Base-by-base conservation (phyloP, 2,888 invertebrate species). In the Congeria kusceri region DNA sequence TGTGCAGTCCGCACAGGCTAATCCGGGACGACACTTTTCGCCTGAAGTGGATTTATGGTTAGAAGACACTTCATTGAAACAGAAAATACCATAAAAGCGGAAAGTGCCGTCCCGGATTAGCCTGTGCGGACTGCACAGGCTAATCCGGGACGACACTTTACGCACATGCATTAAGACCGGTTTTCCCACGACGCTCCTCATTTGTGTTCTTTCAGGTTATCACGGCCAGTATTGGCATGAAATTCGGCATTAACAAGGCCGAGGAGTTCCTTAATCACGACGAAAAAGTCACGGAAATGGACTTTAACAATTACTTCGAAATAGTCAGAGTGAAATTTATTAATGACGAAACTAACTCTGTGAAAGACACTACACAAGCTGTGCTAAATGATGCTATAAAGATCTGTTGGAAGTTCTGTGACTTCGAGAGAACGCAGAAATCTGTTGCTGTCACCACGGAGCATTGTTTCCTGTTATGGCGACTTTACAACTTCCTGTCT, bases 231-330 rank as follows among this genome's bases (percentile, higher is more conserved):
- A 95, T 97, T 65, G 97, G 96, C 11, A 96, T 96, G 0, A 94
- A 96, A 3, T 94, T 97, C 57, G 96, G 96, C 91, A 94, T 96
- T 28, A 96, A 96, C 90, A 96, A 96, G 0, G 96, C 97, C 3
- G 97, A 97, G 93, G 96, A 96, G 90, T 96, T 96, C 0, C 94
- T 97, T 83, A 96, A 97, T 90, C 96, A 96, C 93, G 96, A 95
- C 7, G 83, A 79, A 18, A n/a, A n/a, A n/a, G 49, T 62, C n/a
- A 73, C 64, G 7, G 61, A 68, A 9, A 68, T 86, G 77, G 85
- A 87, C 59, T 86, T 80, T 29, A 57, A 77, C 1, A 71, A 74
- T n/a, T 89, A 75, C 64, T 85, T 80, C 62, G 70, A 80, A 39
- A 83, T 86, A 5, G 64, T 87, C 0, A 86, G 86, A 69, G 46